Base-by-base conservation (phyloP, 1,140 invertebrate genomes). In the Andricus grossulariae region DNA sequence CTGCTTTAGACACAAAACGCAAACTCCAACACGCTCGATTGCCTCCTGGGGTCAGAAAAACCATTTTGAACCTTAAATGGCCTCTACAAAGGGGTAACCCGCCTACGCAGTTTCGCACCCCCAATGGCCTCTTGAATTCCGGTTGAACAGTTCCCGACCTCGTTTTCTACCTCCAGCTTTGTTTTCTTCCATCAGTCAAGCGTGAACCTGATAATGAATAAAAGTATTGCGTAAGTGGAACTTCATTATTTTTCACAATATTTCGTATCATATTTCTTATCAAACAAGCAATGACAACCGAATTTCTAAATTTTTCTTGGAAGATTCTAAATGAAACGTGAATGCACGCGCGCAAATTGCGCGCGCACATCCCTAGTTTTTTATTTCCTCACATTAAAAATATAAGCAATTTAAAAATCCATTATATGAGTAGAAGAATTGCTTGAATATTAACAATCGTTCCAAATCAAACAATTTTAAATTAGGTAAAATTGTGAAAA, bases 41-140 rank as follows among this genome's bases (percentile, higher is more conserved):
- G 50, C 25, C 45, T 12, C 0, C 21, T 18, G 32, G 50, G 50
- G 54, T 71, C 50, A 60, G 49, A 21, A 21, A n/a, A n/a, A 50
- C 70, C 78, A 75, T 79, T 73, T 72, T 77, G 52, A 72, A 18
- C 73, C 25, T 55, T 25, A 79, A 73, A 72, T 50, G 57, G 21
- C 52, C 49, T 39, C 50, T 51, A 52, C 60, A 54, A 73, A 72
- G 55, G 50, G 50, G 60, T 66, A 66, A 66, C 18, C 50, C 19
- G 32, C 39, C 8, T 16, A 11, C 72, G n/a, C 51, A 16, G 55
- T 32, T n/a, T 32, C 39, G 15, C 49, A 15, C 49, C 72, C 66
- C 50, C 74, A 50, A 71, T 52, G 54, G 49, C 15, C 73, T 54
- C 60, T 16, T 66, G 25, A 32, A 66, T 70, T 21, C 32, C 71